Percentiles rank a stretch among this genome's conserved stretches.
Conservation (phyloP, 1,140 invertebrate species). For the Parasteatoda tepidariorum region DNA sequence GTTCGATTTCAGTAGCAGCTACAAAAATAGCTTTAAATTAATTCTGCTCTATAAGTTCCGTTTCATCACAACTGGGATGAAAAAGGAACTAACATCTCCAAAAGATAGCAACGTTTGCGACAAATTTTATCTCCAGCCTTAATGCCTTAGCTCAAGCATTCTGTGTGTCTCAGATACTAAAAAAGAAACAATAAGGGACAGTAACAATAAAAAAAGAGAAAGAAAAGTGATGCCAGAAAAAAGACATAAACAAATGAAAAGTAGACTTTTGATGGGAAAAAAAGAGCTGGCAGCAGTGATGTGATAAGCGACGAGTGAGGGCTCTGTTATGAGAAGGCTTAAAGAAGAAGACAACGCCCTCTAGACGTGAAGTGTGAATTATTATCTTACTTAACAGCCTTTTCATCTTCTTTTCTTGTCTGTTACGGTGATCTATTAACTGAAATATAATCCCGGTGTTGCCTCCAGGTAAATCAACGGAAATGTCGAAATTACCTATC, state of each 20-base stretch:
- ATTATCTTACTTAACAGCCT: conserved; percentile 17
- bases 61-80: no score
- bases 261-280: neutral
- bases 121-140: no score
- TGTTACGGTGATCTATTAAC: neutral
- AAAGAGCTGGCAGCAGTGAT: neutral
- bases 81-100: no score
- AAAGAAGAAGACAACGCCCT: conserved; percentile 20
- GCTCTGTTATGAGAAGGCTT: neutral
- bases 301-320: neutral
- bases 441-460: neutral
- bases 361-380: conserved; percentile 40
- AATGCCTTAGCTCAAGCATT: no score
- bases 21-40: no score
- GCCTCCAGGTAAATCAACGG: neutral
- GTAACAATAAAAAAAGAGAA: neutral
- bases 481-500: neutral
- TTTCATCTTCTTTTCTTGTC: neutral
- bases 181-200: neutral
- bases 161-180: neutral
- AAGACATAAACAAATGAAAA: conserved; percentile 3
- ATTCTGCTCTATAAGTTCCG: no score
- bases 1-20: no score
- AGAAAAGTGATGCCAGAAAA: neutral
- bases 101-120: no score